Conservation (phyloP, 2,113 vertebrate genomes). For the Peucedramus taeniatus region DNA sequence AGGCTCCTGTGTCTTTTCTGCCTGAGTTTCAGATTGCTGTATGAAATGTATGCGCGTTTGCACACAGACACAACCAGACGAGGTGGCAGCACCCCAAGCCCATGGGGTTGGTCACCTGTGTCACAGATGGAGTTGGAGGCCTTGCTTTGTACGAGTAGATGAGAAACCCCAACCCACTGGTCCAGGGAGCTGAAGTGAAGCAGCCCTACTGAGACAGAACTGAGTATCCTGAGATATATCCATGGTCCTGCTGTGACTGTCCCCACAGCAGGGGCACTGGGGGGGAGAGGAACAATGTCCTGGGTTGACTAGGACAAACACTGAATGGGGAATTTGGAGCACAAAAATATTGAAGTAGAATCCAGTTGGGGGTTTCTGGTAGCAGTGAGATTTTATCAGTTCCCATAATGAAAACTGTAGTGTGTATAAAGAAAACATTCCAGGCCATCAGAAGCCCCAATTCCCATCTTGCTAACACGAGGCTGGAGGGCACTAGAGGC, state of each 20-base stretch:
- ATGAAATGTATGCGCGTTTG: conserved; percentile 19
- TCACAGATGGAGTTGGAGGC: neutral
- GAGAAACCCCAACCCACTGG: neutral
- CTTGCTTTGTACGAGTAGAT: neutral
- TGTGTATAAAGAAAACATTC: neutral
- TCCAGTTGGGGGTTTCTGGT: neutral
- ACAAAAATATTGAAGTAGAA: neutral
- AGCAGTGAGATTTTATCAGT: neutral
- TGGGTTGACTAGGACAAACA: too few species aligned
- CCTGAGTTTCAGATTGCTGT: conserved; percentile 58
- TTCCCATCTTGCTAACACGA: neutral
- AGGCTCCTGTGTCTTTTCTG: conserved; percentile 73
- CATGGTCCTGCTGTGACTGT: neutral
- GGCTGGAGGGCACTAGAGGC: neutral
- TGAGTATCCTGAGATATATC: neutral
- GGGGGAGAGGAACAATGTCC: conserved; percentile 11
- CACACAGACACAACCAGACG: neutral
- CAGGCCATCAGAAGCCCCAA: neutral
- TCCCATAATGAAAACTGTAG: neutral
- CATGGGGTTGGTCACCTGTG: neutral
- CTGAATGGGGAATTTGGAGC: neutral
- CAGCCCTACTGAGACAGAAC: neutral
- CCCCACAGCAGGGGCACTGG: neutral
- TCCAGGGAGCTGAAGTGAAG: neutral
- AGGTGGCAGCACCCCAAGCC: neutral